phyloP scores from a whole-genome alignment of 1,140 invertebrate genomes.

The Harlomillsia oculata region DNA sequence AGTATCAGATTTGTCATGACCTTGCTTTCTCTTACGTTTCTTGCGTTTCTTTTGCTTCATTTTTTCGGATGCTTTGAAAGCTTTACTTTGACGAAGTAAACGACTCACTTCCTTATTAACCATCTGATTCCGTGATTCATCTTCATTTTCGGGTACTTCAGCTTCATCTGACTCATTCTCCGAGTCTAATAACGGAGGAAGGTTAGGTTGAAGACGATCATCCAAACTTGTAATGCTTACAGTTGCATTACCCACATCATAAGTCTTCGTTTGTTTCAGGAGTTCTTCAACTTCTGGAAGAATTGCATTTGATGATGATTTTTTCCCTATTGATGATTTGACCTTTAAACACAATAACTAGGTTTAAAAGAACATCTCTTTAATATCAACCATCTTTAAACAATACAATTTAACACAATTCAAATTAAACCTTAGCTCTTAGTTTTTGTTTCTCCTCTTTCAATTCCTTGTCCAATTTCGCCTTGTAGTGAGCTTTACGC shows the following conservation, averaged over 20 bases:
- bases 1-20: not conserved
- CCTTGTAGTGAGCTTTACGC: conserved; percentile 21
- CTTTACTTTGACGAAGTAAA: conserved; percentile 21
- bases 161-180: conserved; percentile 8
- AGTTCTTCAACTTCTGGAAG: conserved; percentile 29
- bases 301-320: conserved; percentile 28
- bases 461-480: conserved; percentile 26
- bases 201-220: conserved; percentile 11
- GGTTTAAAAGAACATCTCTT: not conserved
- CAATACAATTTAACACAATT: not conserved
- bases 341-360: conserved; percentile 11
- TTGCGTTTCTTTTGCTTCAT: conserved; percentile 27
- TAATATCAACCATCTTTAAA: not conserved
- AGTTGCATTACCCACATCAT: conserved; percentile 15
- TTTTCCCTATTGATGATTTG: conserved; percentile 9
- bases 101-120: conserved; percentile 22
- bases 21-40: not conserved
- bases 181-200: conserved; percentile 1
- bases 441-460: conserved; percentile 23
- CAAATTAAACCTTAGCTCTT: conserved; percentile 11
- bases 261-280: conserved; percentile 9
- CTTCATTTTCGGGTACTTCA: not conserved
- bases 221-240: conserved; percentile 29
- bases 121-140: not conserved
- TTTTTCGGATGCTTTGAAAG: conserved; percentile 24